Evolutionary conservation across 2,113 vertebrate species (phyloP).

Genomic region (Dascyllus trimaculatus): DNA sequence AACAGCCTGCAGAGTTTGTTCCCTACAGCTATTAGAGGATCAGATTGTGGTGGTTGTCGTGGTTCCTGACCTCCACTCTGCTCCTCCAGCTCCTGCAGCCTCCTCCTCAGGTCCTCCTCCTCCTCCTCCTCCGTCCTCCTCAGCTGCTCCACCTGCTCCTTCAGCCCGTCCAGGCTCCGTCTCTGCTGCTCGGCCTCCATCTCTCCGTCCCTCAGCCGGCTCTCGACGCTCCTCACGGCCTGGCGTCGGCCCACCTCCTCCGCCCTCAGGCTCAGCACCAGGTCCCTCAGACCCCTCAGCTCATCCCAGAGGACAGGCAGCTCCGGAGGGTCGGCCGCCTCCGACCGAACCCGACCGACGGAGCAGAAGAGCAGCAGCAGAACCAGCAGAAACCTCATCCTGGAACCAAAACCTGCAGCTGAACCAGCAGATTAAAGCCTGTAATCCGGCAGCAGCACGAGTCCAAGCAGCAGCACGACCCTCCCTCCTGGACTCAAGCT

Average conservation of each 20-base stretch:
- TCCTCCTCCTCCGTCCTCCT: slow-evolving; percentile 16
- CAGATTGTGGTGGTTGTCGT: no score
- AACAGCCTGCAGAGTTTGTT: no score
- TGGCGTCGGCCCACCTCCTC: slow-evolving; percentile 57
- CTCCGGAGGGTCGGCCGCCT: accelerated
- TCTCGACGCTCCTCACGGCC: slow-evolving; percentile 62
- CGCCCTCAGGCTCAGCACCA: slow-evolving; percentile 64
- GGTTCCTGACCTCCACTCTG: slow-evolving; percentile 43
- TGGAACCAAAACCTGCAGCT: slow-evolving; percentile 32
- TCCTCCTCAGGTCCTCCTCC: slow-evolving; percentile 8
- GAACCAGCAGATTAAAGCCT: slow-evolving; percentile 30
- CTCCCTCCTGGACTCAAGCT: not conserved
- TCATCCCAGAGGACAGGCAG: slow-evolving; percentile 62
- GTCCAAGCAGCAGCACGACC: no score
- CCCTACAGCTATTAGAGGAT: no score
- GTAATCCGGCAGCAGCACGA: slow-evolving; percentile 34
- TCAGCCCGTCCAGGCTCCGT: slow-evolving; percentile 15
- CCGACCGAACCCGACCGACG: not conserved
- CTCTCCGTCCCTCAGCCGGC: slow-evolving; percentile 62
- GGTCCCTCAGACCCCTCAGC: slow-evolving; percentile 64
- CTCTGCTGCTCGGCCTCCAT: slow-evolving; percentile 33
- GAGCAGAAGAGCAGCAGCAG: not conserved
- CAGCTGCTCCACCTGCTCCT: slow-evolving; percentile 25
- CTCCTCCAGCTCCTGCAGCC: slow-evolving; percentile 3
- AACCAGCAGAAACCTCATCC: slow-evolving; percentile 27